A percentile compares a stretch with the other conserved stretches of the same genome.
phyloP scores from a whole-genome alignment of 2,113 vertebrate species.

The Sander lucioperca region DNA sequence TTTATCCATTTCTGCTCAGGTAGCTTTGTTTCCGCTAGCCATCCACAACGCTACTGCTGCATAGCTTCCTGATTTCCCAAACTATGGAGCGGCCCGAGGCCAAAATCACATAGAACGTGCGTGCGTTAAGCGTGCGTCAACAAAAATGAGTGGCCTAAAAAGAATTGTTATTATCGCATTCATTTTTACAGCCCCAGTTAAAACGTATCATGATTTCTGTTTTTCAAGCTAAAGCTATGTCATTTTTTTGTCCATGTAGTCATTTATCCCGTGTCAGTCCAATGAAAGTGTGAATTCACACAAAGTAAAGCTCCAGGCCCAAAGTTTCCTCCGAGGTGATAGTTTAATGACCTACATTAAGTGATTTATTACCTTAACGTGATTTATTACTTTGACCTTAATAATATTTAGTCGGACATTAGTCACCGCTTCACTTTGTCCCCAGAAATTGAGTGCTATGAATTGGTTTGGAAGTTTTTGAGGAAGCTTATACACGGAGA shows the following conservation, averaged over 20 bases:
- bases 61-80: too few species aligned
- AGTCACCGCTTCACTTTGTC: conserved; percentile 43
- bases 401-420: conserved; percentile 49
- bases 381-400: conserved; percentile 65
- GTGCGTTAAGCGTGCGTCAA: too few species aligned
- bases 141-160: too few species aligned
- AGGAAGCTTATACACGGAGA: conserved; percentile 4
- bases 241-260: not conserved
- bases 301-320: not conserved
- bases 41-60: too few species aligned
- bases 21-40: too few species aligned
- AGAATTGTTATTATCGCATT: too few species aligned
- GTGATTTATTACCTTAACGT: conserved; percentile 37
- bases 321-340: conserved; percentile 22
- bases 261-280: not conserved
- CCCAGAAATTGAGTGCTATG: conserved; percentile 25
- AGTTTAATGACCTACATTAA: conserved; percentile 49
- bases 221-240: not conserved
- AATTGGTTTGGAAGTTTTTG: conserved; percentile 28
- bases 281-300: not conserved
- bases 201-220: not conserved
- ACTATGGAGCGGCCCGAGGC: too few species aligned
- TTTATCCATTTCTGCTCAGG: too few species aligned
- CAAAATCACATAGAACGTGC: too few species aligned
- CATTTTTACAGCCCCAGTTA: too few species aligned